Conservation (phyloP, 2,888 invertebrate genomes). For the Andrena dorsata region DNA sequence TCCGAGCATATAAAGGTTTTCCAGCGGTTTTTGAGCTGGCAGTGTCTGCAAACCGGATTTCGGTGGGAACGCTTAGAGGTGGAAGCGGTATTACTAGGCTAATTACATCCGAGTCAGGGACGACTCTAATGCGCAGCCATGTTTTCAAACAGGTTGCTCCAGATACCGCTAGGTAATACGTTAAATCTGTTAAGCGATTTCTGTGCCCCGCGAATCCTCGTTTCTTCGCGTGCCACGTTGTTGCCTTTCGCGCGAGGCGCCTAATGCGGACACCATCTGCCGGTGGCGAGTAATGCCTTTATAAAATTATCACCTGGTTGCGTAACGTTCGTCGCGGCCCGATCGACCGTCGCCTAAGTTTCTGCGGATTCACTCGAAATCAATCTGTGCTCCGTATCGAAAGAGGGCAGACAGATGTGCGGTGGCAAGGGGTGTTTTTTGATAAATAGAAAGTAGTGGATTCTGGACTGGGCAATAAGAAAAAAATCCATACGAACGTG, state of each 20-base stretch:
- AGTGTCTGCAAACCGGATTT: constrained; percentile 21
- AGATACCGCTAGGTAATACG: constrained; percentile 60
- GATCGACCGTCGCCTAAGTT: constrained; percentile 4
- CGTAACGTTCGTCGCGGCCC: constrained; percentile 28
- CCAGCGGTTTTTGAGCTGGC: constrained; percentile 14
- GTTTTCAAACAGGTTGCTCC: constrained; percentile 53
- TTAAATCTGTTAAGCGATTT: constrained; percentile 72
- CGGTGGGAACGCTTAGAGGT: constrained; percentile 13
- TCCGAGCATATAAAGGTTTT: neutral
- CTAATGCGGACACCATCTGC: constrained; percentile 9
- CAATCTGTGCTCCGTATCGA: neutral
- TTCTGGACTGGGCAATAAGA: too few relatives aligned
- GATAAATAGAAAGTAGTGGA: too few relatives aligned
- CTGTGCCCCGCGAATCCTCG: constrained; percentile 34
- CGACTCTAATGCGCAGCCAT: constrained; percentile 61
- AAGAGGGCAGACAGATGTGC: too few relatives aligned
- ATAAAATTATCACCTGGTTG: constrained; percentile 46
- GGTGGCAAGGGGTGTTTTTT: too few relatives aligned
- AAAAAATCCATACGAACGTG: too few relatives aligned
- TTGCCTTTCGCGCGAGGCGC: neutral
- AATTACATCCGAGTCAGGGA: constrained; percentile 70
- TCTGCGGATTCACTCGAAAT: neutral
- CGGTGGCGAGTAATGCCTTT: constrained; percentile 37
- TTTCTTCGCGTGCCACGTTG: constrained; percentile 24
- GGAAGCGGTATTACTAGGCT: constrained; percentile 64